Base-by-base conservation (phyloP, 2,113 vertebrate genomes). In the Sitta europaea region DNA sequence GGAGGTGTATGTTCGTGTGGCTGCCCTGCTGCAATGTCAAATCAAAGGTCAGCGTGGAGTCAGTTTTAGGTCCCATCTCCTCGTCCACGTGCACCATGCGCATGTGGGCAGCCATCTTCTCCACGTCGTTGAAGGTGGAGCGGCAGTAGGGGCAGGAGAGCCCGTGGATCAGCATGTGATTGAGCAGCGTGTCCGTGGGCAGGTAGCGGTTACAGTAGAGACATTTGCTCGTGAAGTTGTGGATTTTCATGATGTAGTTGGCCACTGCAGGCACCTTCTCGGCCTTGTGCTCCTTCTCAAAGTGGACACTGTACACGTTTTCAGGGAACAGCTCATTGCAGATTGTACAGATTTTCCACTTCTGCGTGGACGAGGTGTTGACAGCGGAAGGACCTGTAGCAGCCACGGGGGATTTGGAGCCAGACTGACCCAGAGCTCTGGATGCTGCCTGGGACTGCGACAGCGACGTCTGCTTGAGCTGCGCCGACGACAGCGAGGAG, bases 221-320 rank as follows among this genome's bases (percentile, higher is more conserved):
- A 98, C 99, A 99, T 98, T 99, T 99, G 98, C 99, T 99, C 96
- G 99, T 99, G 95, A 99, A 99, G 97, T 99, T 99, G 97, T 99
- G 99, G 97, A 99, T 99, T 97, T 99, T 99, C 99, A 99, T 99
- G 86, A 99, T 99, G 97, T 99, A 99, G 97, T 99, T 99, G 95
- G 99, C 99, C 67, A 99, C 99, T 1, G 99, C 99, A 5, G 99
- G 99, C 61, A 99, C 99, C 98, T 99, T 99, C 97, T 99, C 99
- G 2, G 99, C 99, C 97, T 99, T 99, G 97, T 99, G 99, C 96
- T 99, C 99, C 87, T 99, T 99, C 96, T 99, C 99, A 77, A 99
- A 99, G 96, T 99, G 99, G 84, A 99, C 98, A 38, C 99, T 99
- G 96, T 99, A 99, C 67, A 99, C 99, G 6, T 99, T 99, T 97